Evolutionary conservation across 64 coral and sea anemone species (phyloP), one percentile per base, ranked within the genome.

Genomic region (Orbicella faveolata): DNA sequence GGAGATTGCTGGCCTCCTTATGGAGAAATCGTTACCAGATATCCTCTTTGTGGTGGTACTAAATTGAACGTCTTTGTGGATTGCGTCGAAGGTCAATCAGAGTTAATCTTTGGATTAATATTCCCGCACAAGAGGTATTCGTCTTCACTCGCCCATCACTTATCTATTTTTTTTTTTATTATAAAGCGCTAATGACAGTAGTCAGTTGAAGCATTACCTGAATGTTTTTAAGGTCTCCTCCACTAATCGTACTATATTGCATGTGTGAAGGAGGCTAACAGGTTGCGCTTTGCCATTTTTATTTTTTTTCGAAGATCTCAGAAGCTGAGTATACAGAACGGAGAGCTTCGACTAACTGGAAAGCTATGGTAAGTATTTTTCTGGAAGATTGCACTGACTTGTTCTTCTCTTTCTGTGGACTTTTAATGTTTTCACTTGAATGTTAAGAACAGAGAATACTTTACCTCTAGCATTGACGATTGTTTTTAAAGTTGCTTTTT

Each of bases 361-460:
- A 85, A 41, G 41, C 82, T 85, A 4, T 85, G 82, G 82, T 73
- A 85, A 85, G 55, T 59, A 59, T 48, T 48, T 48, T 48, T 48
- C 41, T 48, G 41, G 4, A 48, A 48, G 41, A 48, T 48, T 48
- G 41, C 41, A 48, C 41, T 48, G 41, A 48, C 41, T 48, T 48
- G 4, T 39, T 39, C 4, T 1, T 39, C 37, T 39, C 37, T 39
- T 39, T 39, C 37, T 39, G 37, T 39, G 37, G 37, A 39, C 37
- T 39, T 39, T 39, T 39, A 2, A 39, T 39, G 1, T 1, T 39
- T 39, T 39, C 37, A 39, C 37, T 39, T 39, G 37, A 39, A 39
- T 39, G 37, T 39, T 39, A 39, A 39, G 37, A 39, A 39, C 37
- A 39, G 37, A 39, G 4, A 39, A 39, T 39, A 39, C 37, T 39